Evolutionary conservation across 2,113 vertebrate genomes (phyloP), one percentile per base, ranked within the genome.

Genomic region (Hoplias malabaricus): DNA sequence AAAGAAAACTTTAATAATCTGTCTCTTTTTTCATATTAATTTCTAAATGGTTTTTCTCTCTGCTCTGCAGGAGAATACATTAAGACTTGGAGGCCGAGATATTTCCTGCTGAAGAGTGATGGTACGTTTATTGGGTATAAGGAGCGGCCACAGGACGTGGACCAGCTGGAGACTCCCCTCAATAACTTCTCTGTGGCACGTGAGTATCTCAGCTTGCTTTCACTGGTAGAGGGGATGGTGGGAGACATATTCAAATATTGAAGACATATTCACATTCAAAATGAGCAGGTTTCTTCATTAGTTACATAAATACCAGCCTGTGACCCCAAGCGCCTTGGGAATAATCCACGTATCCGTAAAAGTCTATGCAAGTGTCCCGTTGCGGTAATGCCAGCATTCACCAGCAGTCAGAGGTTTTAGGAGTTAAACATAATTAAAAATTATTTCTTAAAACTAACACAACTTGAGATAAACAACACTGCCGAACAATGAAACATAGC

Each of bases 181-280:
- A 99, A 99, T 90, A 99, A 99, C 92, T 99, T 99, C 92, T 99
- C 98, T 0, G 97, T 99, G 89, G 97, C 95, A 82, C 95, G 97
- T 99, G 86, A 97, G 97, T 95, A 75, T 85, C 84, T 84, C 78
- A 23, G 6, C n/a, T 62, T 16, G 19, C 21, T 19, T 2, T 63
- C 33, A 10, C 10, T 29, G 14, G 1, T 14, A 0, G n/a, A 1
- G 1, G 25, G 54, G 9, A 43, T 1, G 4, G 2, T 29, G 10
- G 11, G 12, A 36, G 9, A 6, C 25, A n/a, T n/a, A n/a, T n/a
- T n/a, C n/a, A n/a, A 43, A 43, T 43, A 43, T 2, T 43, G 7
- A 48, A 48, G 3, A 48, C 46, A n/a, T n/a, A n/a, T n/a, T n/a
- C n/a, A n/a, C n/a, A n/a, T n/a, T n/a, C n/a, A n/a, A n/a, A n/a